Conservation (phyloP, 2,113 vertebrate species). For the Rhinoptilus africanus region DNA sequence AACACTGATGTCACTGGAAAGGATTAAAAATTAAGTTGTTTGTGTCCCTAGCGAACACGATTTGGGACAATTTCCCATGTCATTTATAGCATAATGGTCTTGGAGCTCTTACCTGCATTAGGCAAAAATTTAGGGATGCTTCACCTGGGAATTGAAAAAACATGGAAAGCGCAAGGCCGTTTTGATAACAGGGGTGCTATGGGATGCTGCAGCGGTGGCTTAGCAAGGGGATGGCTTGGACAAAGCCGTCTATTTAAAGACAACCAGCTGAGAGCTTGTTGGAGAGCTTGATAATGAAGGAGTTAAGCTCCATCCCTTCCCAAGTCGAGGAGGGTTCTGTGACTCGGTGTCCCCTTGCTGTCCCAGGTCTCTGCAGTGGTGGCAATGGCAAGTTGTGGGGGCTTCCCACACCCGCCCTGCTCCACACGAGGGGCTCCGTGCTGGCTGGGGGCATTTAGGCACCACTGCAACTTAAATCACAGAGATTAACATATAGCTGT, state of each 20-base stretch:
- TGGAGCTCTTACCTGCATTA: background rate
- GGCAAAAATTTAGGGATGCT: background rate
- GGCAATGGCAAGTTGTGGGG: accelerated
- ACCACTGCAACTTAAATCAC: background rate
- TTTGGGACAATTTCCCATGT: background rate
- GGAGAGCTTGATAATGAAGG: accelerated
- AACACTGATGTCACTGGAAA: background rate
- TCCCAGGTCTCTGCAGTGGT: background rate
- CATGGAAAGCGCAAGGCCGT: background rate
- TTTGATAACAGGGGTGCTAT: background rate
- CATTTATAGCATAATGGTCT: background rate
- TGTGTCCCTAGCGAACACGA: background rate
- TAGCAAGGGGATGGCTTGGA: background rate
- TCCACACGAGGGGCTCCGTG: accelerated
- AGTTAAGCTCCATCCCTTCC: background rate
- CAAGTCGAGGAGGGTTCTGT: accelerated
- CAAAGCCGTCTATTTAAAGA: background rate
- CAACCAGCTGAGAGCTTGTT: background rate
- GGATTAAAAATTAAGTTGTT: slow-evolving; percentile 18
- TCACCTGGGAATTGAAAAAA: background rate
- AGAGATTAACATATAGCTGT: background rate
- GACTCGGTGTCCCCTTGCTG: background rate
- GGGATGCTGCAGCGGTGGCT: background rate
- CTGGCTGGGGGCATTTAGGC: background rate
- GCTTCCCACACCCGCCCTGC: accelerated